Evolutionary conservation across 2,113 vertebrate species (phyloP), one percentile per base, ranked within the genome.

Genomic region (Steatornis caripensis): DNA sequence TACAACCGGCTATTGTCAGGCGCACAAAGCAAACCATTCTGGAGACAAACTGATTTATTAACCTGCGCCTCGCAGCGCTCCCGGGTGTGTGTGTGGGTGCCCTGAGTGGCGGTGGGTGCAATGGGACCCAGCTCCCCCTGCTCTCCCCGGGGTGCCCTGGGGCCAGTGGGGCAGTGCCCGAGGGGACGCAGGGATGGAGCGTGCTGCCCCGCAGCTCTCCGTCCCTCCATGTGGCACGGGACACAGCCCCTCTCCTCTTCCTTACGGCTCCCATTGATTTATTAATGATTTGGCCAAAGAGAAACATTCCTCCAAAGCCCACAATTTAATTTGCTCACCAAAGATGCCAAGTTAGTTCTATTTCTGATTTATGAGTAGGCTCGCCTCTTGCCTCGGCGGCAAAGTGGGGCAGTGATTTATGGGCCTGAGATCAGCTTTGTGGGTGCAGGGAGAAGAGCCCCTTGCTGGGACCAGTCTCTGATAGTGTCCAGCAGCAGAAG

Each of bases 11-110:
- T 94, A 85, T 96, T 96, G 96, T 97, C 94, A 91, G 93, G 74
- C 22, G 0, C 94, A 97, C 96, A 97, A 97, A 97, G 96, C 91
- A 11, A 87, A 84, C 62, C 15, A 1, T 66, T 82, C 93, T 79
- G 93, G 81, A 95, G 93, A 94, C 96, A 97, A 94, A 91, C 95
- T 95, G 96, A 96, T 96, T 96, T 95, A 95, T 96, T 96, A 97
- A 95, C 95, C 95, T 87, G 91, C 1, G 4, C 68, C 91, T 92
- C 1, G 4, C 72, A 26, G 91, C 1, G 0, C 49, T 95, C 87
- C 87, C 87, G 0, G 3, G 84, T 84, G 76, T 0, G 41, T 69
- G 43, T 0, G 39, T n/a, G n/a, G n/a, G n/a, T 91, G 69, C 81
- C 78, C 24, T 18, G n/a, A 20, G 13, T 3, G 22, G 2, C 2